phyloP scores from a whole-genome alignment of 2,113 vertebrate species.

The Cebidichthys violaceus region DNA sequence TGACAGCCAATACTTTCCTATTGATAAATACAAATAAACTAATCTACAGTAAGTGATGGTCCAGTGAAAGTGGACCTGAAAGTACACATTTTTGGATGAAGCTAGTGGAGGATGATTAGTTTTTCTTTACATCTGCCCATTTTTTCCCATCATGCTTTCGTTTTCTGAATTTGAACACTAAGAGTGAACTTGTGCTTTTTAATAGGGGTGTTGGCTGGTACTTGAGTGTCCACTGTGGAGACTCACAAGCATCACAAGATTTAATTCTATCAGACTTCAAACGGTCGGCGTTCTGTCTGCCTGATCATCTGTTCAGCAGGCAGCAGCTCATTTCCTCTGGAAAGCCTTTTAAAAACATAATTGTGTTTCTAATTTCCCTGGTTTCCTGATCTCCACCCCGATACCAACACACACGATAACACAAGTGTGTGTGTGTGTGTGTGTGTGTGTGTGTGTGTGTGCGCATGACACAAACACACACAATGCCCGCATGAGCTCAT shows the following conservation, averaged over 20 bases:
- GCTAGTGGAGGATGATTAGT: not conserved
- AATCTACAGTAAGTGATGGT: not conserved
- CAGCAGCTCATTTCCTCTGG: slow-evolving; percentile 77
- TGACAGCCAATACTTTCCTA: not conserved
- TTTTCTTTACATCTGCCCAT: not conserved
- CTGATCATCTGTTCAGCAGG: slow-evolving; percentile 54
- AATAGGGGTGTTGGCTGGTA: not conserved
- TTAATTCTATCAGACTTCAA: slow-evolving; percentile 70
- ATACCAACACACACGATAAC: slow-evolving; percentile 26
- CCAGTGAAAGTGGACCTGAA: not conserved
- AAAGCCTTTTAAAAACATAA: slow-evolving; percentile 77
- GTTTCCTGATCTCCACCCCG: slow-evolving; percentile 70
- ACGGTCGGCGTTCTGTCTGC: slow-evolving; percentile 56
- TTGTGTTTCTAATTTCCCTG: slow-evolving; percentile 70
- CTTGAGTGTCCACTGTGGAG: slow-evolving; percentile 27
- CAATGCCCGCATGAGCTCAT: slow-evolving; percentile 53
- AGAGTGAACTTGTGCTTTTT: not conserved
- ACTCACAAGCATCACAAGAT: slow-evolving; percentile 49
- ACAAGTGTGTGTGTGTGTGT: not conserved
- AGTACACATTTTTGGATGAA: not conserved
- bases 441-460: not conserved
- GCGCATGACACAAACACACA: not conserved
- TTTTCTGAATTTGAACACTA: not conserved
- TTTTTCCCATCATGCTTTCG: not conserved
- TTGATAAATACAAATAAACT: not conserved